A percentile compares a stretch with the other conserved stretches of the same genome.
Evolutionary conservation across 2,888 invertebrate species (phyloP).

Genomic region (Mythimna lalbum): DNA sequence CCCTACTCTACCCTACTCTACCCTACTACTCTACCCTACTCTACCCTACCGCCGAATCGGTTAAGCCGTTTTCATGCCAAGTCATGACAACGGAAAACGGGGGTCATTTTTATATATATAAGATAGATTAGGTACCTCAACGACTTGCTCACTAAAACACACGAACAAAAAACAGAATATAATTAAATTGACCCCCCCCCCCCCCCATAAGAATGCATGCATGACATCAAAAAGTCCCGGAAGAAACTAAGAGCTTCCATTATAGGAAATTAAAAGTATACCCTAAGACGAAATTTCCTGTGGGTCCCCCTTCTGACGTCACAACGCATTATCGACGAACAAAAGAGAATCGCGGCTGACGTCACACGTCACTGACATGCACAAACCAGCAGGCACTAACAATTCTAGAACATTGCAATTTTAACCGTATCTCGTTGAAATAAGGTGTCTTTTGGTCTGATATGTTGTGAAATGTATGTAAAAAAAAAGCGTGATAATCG

Average conservation of each 20-base stretch:
- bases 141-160: too few species aligned
- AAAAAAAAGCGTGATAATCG: constrained; percentile 68
- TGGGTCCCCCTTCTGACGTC: constrained; percentile 66
- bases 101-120: too few species aligned
- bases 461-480: background rate
- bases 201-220: background rate
- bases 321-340: constrained; percentile 75
- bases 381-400: constrained; percentile 44
- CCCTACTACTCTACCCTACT: too few species aligned
- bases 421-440: background rate
- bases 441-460: constrained; percentile 6
- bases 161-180: too few species aligned
- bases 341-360: constrained; percentile 79
- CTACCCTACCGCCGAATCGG: too few species aligned
- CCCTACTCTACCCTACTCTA: too few species aligned
- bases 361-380: constrained; percentile 76
- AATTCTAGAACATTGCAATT: background rate
- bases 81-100: too few species aligned
- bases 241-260: constrained; percentile 43
- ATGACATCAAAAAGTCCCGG: constrained; percentile 14
- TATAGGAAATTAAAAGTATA: constrained; percentile 64
- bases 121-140: too few species aligned
- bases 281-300: constrained; percentile 58
- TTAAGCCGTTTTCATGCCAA: too few species aligned
- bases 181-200: too few species aligned